Evolutionary conservation across 2,113 vertebrate genomes (phyloP).

Genomic region (Sisor rabdophorus): DNA sequence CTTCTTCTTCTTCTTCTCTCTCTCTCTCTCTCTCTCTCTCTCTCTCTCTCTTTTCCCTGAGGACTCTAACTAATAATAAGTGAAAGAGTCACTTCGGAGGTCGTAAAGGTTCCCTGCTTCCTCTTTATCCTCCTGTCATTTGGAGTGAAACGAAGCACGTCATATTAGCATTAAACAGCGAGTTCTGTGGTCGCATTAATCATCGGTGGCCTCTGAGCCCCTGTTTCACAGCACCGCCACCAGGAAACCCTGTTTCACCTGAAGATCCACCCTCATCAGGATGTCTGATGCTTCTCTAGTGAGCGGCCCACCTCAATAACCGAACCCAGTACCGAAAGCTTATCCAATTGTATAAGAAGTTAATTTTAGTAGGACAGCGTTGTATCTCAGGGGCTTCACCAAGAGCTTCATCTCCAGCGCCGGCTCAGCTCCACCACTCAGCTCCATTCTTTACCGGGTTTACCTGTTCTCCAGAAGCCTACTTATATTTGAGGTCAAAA

Average conservation of each 20-base stretch:
- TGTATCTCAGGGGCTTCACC: neutral
- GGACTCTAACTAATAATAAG: constrained; percentile 58
- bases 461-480: neutral
- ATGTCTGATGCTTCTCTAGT: constrained; percentile 34
- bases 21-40: constrained; percentile 14
- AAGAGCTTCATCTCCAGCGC: too few species aligned
- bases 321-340: neutral
- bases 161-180: constrained; percentile 40
- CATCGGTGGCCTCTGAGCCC: neutral
- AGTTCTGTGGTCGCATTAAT: constrained; percentile 4
- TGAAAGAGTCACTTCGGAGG: constrained; percentile 55
- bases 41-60: constrained; percentile 39
- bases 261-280: neutral
- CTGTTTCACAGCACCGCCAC: neutral
- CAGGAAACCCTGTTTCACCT: neutral
- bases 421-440: neutral
- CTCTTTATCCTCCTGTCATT: constrained; percentile 46
- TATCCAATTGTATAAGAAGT: neutral
- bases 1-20: constrained; percentile 39
- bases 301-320: neutral
- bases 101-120: constrained; percentile 47
- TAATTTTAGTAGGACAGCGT: neutral
- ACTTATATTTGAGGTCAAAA: too few species aligned
- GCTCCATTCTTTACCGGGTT: neutral
- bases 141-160: constrained; percentile 8